A percentile compares a stretch with the other conserved stretches of the same genome.
These are phyloP conservation scores for Carposina sasakii DNA, from an alignment of 1,140 invertebrate species.

Conservation along the genomic window DNA sequence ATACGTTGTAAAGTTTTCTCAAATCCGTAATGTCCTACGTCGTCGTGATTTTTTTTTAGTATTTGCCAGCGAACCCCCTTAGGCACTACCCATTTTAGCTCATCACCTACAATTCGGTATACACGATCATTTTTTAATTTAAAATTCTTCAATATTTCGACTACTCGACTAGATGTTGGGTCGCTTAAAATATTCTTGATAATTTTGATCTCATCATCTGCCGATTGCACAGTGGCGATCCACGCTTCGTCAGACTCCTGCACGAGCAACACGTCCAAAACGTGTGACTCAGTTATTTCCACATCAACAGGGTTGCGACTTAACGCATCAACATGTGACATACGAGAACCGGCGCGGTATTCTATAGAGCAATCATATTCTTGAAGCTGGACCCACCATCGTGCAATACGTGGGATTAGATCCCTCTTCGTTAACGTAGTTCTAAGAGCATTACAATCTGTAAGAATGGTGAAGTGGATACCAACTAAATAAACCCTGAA, in stretches of 20 bases:
- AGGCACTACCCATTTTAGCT: background rate
- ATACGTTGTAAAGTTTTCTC: background rate
- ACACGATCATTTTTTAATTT: background rate
- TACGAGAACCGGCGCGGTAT: no score
- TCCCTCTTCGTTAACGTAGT: background rate
- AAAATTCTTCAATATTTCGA: background rate
- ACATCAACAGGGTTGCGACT: background rate
- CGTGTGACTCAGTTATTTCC: background rate
- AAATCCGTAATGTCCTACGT: background rate
- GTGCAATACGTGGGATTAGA: background rate
- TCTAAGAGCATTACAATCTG: background rate
- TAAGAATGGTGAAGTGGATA: background rate
- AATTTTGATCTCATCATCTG: background rate
- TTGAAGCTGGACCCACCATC: slow-evolving; percentile 1
- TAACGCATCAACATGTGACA: slow-evolving; percentile 1
- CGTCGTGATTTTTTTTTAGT: background rate
- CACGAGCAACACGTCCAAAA: background rate
- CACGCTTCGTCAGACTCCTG: no score
- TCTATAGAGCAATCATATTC: no score
- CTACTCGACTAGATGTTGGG: background rate
- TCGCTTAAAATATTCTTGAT: background rate
- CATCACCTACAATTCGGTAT: background rate
- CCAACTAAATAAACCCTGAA: background rate
- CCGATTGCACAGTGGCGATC: no score
- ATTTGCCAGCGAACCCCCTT: slow-evolving; percentile 1